A percentile compares a stretch with the other conserved stretches of the same genome.
Evolutionary conservation across 2,888 invertebrate species (phyloP).

Genomic region (Antitype chi): DNA sequence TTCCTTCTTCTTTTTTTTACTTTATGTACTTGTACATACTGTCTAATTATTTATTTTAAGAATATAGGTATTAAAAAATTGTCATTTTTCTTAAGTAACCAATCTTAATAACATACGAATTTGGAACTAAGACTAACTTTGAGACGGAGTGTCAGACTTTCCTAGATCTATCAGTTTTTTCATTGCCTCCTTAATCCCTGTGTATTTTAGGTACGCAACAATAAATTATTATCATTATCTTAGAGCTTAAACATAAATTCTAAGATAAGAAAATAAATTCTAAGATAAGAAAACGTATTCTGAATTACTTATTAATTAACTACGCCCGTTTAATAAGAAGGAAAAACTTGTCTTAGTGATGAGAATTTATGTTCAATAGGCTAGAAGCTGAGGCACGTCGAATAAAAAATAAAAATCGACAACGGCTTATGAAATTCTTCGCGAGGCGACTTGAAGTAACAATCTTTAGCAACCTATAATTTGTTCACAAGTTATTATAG

Average conservation of each 20-base stretch:
- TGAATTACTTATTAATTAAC: conserved; percentile 16
- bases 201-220: not conserved
- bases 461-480: not conserved
- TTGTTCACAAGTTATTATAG: not conserved
- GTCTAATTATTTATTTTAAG: too few relatives aligned
- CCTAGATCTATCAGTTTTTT: not conserved
- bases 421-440: not conserved
- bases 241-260: not conserved
- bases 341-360: not conserved
- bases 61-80: too few relatives aligned
- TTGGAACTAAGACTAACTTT: not conserved
- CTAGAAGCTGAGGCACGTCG: not conserved
- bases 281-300: conserved; percentile 10
- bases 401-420: conserved; percentile 9
- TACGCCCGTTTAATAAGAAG: conserved; percentile 6
- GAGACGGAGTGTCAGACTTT: too few relatives aligned
- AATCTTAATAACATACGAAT: not conserved
- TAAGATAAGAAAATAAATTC: conserved; percentile 15
- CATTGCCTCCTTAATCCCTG: not conserved
- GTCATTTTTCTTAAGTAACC: not conserved
- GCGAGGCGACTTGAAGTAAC: not conserved
- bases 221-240: not conserved
- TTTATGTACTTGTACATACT: too few relatives aligned
- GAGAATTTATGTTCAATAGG: conserved; percentile 14
- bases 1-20: too few relatives aligned